Percentiles rank a stretch among this genome's conserved stretches.
These are phyloP conservation scores for Cynopterus brachyotis DNA, from an alignment of 2,113 vertebrate species.

Conservation along the genomic window DNA sequence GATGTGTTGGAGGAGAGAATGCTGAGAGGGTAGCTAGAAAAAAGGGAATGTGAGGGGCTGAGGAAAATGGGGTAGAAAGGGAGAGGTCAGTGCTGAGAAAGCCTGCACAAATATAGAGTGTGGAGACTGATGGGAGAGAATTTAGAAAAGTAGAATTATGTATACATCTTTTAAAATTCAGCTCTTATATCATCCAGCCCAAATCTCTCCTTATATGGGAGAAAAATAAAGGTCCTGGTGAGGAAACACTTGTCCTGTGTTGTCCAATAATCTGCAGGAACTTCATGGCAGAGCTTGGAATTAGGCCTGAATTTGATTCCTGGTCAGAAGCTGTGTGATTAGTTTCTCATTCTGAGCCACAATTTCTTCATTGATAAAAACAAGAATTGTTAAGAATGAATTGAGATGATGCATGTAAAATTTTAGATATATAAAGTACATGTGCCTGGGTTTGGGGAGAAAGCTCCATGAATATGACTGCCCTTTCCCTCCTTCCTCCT, in stretches of 20 bases:
- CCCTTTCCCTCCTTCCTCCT: not conserved
- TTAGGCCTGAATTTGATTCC: not conserved
- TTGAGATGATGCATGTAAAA: not conserved
- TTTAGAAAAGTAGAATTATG: not conserved
- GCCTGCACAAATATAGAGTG: not conserved
- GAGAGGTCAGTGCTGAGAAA: not conserved
- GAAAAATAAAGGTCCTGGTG: not conserved
- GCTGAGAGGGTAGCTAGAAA: not conserved
- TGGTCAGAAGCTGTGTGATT: not conserved
- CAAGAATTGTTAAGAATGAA: rapidly evolving
- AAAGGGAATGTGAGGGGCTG: not conserved
- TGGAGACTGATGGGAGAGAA: not conserved
- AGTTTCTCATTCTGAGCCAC: not conserved
- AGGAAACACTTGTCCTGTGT: not conserved
- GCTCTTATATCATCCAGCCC: not conserved
- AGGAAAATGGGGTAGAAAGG: not conserved
- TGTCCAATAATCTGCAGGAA: not conserved
- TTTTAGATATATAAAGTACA: not conserved
- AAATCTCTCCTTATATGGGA: not conserved
- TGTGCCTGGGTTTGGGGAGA: not conserved
- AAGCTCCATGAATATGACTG: too few relatives aligned
- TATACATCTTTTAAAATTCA: not conserved
- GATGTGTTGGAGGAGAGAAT: not conserved
- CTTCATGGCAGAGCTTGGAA: not conserved
- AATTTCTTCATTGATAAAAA: not conserved